A percentile compares a stretch with the other conserved stretches of the same genome.
Conservation (phyloP, 2,888 invertebrate genomes). For the Busseola fusca region DNA sequence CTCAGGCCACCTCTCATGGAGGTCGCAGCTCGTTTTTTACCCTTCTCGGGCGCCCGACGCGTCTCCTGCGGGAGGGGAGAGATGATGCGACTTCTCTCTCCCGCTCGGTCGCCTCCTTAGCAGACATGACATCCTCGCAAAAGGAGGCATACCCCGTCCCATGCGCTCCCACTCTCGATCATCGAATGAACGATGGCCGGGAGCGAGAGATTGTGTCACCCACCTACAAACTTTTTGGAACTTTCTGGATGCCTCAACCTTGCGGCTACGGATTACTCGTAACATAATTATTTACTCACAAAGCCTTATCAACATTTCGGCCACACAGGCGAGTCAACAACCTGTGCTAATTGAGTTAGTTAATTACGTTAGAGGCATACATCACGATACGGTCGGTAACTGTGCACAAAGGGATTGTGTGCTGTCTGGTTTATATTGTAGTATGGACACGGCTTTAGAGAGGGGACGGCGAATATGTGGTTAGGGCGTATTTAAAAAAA, state of each 20-base stretch:
- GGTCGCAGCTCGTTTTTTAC: too few species aligned
- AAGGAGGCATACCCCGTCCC: too few species aligned
- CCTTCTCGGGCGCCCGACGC: too few species aligned
- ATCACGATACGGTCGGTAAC: conserved; percentile 60
- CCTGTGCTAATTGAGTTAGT: conserved; percentile 57
- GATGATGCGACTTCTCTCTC: too few species aligned
- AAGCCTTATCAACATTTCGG: conserved; percentile 44
- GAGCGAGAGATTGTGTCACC: too few species aligned
- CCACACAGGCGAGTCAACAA: conserved; percentile 57
- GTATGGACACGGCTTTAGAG: conserved; percentile 30
- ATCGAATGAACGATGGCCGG: too few species aligned
- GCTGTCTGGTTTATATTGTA: conserved; percentile 48
- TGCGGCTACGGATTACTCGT: neutral
- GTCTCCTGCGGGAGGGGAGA: too few species aligned
- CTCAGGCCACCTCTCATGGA: too few species aligned
- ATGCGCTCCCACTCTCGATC: too few species aligned
- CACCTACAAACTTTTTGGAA: neutral
- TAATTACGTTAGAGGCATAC: conserved; percentile 58
- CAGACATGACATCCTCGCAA: too few species aligned
- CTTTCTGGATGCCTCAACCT: neutral
- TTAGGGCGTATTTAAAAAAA: too few species aligned
- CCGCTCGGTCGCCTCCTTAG: too few species aligned
- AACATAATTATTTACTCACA: conserved; percentile 9
- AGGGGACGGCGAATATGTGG: neutral
- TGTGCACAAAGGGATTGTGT: conserved; percentile 61